Evolutionary conservation across 2,888 invertebrate genomes (phyloP).

Genomic region (Hydriomena furcata): DNA sequence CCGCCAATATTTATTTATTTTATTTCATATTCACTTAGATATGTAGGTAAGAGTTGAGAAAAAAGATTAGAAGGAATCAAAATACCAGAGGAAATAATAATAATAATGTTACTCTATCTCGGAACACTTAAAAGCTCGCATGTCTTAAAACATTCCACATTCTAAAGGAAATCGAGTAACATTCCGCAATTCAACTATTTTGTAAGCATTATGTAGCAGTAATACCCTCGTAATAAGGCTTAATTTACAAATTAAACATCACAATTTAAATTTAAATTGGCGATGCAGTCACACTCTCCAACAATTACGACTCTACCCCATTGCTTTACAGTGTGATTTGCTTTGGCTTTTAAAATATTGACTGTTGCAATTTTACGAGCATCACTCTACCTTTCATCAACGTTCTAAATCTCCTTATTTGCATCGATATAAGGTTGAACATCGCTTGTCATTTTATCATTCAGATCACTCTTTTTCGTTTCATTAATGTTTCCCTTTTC

Average conservation of each 20-base stretch:
- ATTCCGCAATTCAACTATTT: constrained; percentile 30
- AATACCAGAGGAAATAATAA: too few species aligned
- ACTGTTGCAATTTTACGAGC: constrained; percentile 32
- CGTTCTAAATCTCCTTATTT: constrained; percentile 14
- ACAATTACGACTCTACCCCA: constrained; percentile 9
- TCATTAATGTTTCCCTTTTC: constrained; percentile 7
- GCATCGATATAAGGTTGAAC: constrained; percentile 15
- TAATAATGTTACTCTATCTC: too few species aligned
- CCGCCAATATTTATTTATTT: too few species aligned
- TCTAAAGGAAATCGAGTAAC: constrained; percentile 34
- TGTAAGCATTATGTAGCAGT: constrained; percentile 19
- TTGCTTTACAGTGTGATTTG: constrained; percentile 12
- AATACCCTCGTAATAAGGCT: constrained; percentile 33
- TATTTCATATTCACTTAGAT: too few species aligned
- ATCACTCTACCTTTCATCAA: constrained; percentile 16
- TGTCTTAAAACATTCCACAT: constrained; percentile 27
- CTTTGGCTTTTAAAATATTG: constrained; percentile 8
- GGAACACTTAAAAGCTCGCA: constrained; percentile 17
- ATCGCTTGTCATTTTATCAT: constrained; percentile 19
- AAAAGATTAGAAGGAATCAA: too few species aligned
- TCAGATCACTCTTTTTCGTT: constrained; percentile 15
- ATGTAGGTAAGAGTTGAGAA: too few species aligned
- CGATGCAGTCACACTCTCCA: constrained; percentile 8
- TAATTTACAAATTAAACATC: constrained; percentile 31
- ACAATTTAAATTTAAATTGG: constrained; percentile 29